Base-by-base conservation (phyloP, 92 coral and sea anemone genomes). In the Zoanthus gigantus region DNA sequence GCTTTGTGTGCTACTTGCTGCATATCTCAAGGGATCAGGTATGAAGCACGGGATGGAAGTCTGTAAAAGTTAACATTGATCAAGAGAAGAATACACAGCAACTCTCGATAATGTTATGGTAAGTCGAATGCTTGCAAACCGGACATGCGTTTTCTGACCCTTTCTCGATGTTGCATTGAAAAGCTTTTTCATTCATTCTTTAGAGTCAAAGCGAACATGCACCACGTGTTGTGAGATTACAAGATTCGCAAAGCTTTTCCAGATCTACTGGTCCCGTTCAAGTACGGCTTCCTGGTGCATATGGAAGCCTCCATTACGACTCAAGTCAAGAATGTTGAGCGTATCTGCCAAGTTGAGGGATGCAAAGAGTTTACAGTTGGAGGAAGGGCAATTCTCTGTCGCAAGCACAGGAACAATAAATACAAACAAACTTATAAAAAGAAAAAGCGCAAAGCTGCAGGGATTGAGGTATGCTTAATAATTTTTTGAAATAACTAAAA, bases 341-440 rank as follows among this genome's bases (percentile, higher is more conserved):
- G 92, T 75, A 92, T 91, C 75, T 97, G 99, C 92, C 98, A 97
- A 77, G 94, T 95, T 28, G 99, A 92, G 42, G 99, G 98, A 45
- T 97, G 99, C 79, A 83, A 79, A 37, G 99, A 97, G 53, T 84
- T 94, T 57, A 97, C 98, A 18, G 99, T 97, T 2, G 98, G 99
- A 6, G 93, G 93, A 61, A 78, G 98, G 69, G 96, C 98, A 6
- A 88, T 96, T 11, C 82, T 97, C 66, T 97, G 99, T 85, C 96
- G 99, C 86, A 97, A 95, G 89, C 99, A 97, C 63, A 92, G 99
- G 63, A 96, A 97, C 94, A 95, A 94, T 74, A 97, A 94, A 79
- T 97, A 97, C 95, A 97, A 97, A 84, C 99, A 97, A 83, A 97
- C 94, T 89, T 97, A 97, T 86, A 97, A 97, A 88, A 97, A 95